These are phyloP conservation scores for Calvadosia cruxmelitensis DNA, from an alignment of 30 jellyfish, hydroid and myxozoan genomes.

Conservation along the genomic window DNA sequence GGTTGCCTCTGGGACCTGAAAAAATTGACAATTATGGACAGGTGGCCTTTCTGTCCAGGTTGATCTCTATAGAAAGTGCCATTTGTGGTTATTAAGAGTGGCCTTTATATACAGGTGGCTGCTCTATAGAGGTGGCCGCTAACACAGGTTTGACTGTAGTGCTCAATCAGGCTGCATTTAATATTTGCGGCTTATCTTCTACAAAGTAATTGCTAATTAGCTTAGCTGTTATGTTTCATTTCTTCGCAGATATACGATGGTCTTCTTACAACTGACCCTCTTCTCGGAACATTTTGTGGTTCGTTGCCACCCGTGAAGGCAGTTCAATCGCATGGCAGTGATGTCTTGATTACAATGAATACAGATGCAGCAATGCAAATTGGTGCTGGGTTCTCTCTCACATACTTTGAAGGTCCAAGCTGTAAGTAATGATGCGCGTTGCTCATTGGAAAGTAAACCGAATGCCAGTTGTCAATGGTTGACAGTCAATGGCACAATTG, in stretches of 20 bases:
- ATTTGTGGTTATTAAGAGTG: too few relatives aligned
- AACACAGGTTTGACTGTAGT: too few relatives aligned
- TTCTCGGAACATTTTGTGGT: conserved; percentile 32
- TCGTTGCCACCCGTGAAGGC: conserved; percentile 12
- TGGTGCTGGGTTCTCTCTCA: conserved; percentile 52
- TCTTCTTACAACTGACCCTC: conserved; percentile 13
- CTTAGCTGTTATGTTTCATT: neutral
- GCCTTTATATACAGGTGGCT: too few relatives aligned
- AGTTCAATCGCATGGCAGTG: conserved; percentile 21
- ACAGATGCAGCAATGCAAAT: conserved; percentile 21
- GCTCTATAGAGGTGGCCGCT: too few relatives aligned
- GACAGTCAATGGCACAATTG: too few relatives aligned
- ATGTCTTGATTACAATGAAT: conserved; percentile 19
- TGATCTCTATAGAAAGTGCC: too few relatives aligned
- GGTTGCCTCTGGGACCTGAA: too few relatives aligned
- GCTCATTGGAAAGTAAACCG: neutral
- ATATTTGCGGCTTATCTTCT: neutral
- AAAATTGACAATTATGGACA: too few relatives aligned
- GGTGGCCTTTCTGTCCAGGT: too few relatives aligned
- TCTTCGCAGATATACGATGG: conserved; percentile 37
- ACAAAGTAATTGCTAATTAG: neutral
- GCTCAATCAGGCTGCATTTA: too few relatives aligned
- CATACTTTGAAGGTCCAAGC: conserved; percentile 10
- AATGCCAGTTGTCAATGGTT: too few relatives aligned
- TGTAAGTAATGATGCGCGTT: conserved; percentile 9